Evolutionary conservation across 2,888 invertebrate genomes (phyloP), one percentile per base, ranked within the genome.

Genomic region (Drosophila tanythrix): DNA sequence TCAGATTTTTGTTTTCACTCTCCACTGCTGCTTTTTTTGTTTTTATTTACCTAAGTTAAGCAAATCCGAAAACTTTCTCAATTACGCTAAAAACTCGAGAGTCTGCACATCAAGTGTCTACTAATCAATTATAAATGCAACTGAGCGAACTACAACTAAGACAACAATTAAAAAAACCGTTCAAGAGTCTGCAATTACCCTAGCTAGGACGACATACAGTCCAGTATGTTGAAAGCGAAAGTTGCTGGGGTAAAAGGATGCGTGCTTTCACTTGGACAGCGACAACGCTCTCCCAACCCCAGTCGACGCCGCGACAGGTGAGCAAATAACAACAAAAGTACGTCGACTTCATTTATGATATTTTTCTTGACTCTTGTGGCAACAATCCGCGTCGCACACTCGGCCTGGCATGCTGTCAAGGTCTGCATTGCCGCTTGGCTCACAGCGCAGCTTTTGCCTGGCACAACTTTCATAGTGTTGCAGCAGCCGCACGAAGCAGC

Each of bases 381-480:
- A 82, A 74, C 74, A 74, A 66, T 64, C 56, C 69, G 69, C 72
- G 63, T 38, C 38, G 56, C 38, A 27, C 2, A 63, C 70, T 64
- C 64, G 62, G 43, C 25, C 53, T 51, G 71, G 68, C 36, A 38
- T 65, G 62, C 67, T 77, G 76, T 65, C 82, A 75, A 82, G 82
- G 80, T 80, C 69, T 70, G 74, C 35, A 46, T 53, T 55, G 68
- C 58, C 63, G 74, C 72, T 74, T 79, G 61, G 76, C 64, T 40
- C 85, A 81, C 84, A 85, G 53, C 59, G 50, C 72, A 87, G 84
- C 87, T 87, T 84, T 84, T 55, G 75, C 55, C 55, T 56, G 81
- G 31, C 58, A 52, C 57, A 62, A 69, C 67, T 68, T 81, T 70
- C 31, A 53, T 25, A 43, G 57, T 65, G 66, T 73, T 68, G 46